Percentiles rank a stretch among this genome's conserved stretches.
Conservation (phyloP, 2,888 invertebrate genomes). For the Athalia cordata region DNA sequence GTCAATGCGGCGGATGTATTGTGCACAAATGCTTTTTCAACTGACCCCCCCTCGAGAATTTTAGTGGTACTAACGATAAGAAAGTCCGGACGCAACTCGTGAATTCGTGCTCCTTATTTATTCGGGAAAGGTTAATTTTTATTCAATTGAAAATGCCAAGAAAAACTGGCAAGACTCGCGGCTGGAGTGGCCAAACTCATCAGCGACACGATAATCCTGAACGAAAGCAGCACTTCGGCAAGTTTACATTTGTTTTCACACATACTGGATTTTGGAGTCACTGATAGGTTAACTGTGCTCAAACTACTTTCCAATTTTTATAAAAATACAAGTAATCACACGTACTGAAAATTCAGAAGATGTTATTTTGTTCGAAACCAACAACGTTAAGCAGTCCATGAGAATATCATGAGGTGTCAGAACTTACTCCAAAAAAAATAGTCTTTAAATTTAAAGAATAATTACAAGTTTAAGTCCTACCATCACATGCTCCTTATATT, state of each 20-base stretch:
- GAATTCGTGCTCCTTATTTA: background rate
- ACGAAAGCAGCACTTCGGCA: slow-evolving; percentile 30
- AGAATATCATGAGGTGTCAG: too few relatives aligned
- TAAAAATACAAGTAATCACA: too few relatives aligned
- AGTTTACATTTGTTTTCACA: background rate
- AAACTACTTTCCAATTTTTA: too few relatives aligned
- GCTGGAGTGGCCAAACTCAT: slow-evolving; percentile 4
- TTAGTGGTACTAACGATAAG: background rate
- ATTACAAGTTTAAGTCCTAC: too few relatives aligned
- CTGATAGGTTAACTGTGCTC: slow-evolving; percentile 1
- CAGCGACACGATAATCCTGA: slow-evolving; percentile 25
- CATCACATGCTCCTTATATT: too few relatives aligned
- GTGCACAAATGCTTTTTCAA: background rate
- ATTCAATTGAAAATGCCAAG: slow-evolving; percentile 26
- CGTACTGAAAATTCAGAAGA: too few relatives aligned
- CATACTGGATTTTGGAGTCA: background rate
- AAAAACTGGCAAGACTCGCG: slow-evolving; percentile 36
- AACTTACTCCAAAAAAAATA: too few relatives aligned
- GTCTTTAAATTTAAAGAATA: too few relatives aligned
- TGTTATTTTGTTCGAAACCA: too few relatives aligned
- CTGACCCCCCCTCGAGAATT: background rate
- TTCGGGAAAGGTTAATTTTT: background rate
- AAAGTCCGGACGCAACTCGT: background rate
- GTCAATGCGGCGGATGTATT: background rate
- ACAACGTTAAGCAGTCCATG: too few relatives aligned